These are phyloP conservation scores for Patella ulyssiponensis DNA, from an alignment of 2,888 invertebrate species.

Conservation along the genomic window DNA sequence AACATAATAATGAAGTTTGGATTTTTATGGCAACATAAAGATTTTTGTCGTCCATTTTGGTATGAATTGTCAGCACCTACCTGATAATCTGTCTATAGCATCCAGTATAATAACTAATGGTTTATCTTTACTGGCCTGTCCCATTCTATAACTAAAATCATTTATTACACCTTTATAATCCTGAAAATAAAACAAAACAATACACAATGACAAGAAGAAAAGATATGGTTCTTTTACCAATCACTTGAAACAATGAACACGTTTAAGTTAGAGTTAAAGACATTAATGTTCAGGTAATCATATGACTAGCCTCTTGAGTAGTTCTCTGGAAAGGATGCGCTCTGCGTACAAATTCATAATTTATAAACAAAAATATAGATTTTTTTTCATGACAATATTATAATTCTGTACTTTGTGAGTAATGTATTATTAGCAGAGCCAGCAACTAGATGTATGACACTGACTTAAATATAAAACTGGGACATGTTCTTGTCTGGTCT, in stretches of 20 bases:
- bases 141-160: constrained; percentile 54
- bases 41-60: neutral
- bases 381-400: too few relatives aligned
- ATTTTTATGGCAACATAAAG: neutral
- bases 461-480: too few relatives aligned
- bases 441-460: too few relatives aligned
- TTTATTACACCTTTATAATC: constrained; percentile 67
- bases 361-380: too few relatives aligned
- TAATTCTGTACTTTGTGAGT: too few relatives aligned
- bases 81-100: constrained; percentile 80
- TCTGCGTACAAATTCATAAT: too few relatives aligned
- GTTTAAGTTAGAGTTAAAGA: neutral
- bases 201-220: neutral
- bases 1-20: neutral
- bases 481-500: too few relatives aligned
- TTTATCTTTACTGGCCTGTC: constrained; percentile 50
- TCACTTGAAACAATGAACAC: neutral
- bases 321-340: too few relatives aligned
- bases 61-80: constrained; percentile 38
- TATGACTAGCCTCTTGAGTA: too few relatives aligned
- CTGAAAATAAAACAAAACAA: constrained; percentile 39
- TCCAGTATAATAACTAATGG: constrained; percentile 82
- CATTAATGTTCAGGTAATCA: neutral
- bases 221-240: neutral
- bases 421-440: too few relatives aligned